A percentile compares a stretch with the other conserved stretches of the same genome.
These are phyloP conservation scores for Chromis chromis DNA, from an alignment of 2,797 vertebrate genomes.

Conservation along the genomic window DNA sequence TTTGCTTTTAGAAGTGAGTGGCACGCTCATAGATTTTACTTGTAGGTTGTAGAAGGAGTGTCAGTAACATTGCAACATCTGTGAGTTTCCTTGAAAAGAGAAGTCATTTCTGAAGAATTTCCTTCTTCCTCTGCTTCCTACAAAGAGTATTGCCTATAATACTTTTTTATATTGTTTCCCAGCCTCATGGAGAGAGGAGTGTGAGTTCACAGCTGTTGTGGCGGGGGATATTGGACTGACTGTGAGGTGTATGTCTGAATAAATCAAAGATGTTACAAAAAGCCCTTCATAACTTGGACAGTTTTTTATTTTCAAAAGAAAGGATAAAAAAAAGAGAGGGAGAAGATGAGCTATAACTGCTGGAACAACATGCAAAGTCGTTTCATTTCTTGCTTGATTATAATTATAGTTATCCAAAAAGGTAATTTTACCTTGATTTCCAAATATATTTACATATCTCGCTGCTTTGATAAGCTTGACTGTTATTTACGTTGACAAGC, in stretches of 20 bases:
- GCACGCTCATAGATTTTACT: slow-evolving; percentile 24
- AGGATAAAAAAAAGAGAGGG: not conserved
- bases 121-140: slow-evolving; percentile 10
- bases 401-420: slow-evolving; percentile 5
- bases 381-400: slow-evolving; percentile 9
- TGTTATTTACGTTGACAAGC: not conserved
- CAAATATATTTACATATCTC: not conserved
- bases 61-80: slow-evolving; percentile 23
- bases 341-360: not conserved
- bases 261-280: slow-evolving; percentile 40
- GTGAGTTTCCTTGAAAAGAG: slow-evolving; percentile 26
- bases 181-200: slow-evolving; percentile 26
- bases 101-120: slow-evolving; percentile 18
- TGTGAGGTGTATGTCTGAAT: slow-evolving; percentile 15
- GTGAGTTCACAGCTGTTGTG: slow-evolving; percentile 37
- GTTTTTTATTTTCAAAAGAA: slow-evolving; percentile 10
- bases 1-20: slow-evolving; percentile 26
- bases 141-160: slow-evolving; percentile 16
- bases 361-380: not conserved
- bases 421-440: not conserved
- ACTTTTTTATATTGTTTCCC: slow-evolving; percentile 18
- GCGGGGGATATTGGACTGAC: slow-evolving; percentile 31
- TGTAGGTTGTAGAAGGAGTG: slow-evolving; percentile 5
- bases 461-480: not conserved
- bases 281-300: slow-evolving; percentile 10